Percentiles rank a stretch among this genome's conserved stretches.
Conservation (phyloP, 1,140 invertebrate species). For the Tetragnatha versicolor region DNA sequence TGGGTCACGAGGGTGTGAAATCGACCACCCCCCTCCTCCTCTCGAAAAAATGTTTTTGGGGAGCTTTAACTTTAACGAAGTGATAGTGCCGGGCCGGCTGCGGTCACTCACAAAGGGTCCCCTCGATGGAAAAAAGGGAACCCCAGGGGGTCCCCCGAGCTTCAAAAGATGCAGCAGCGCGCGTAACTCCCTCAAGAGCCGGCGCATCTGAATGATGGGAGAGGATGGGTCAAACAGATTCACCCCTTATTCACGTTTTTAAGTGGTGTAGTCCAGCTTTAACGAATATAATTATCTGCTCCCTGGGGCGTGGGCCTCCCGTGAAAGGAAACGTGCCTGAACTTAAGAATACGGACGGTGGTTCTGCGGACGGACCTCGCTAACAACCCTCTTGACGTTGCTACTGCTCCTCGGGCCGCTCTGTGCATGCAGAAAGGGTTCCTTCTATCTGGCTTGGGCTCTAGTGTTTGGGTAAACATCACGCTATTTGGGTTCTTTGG, state of each 20-base stretch:
- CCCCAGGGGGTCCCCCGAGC: neutral
- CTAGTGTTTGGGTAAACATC: too few relatives aligned
- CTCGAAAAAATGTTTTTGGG: too few relatives aligned
- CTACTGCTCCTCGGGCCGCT: slow-evolving; percentile 15
- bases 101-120: slow-evolving; percentile 48
- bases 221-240: slow-evolving; percentile 51
- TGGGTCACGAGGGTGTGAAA: slow-evolving; percentile 44
- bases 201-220: slow-evolving; percentile 26
- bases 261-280: slow-evolving; percentile 56
- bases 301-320: slow-evolving; percentile 17
- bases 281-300: slow-evolving; percentile 55
- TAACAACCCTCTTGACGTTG: slow-evolving; percentile 49
- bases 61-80: slow-evolving; percentile 40
- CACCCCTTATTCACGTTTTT: slow-evolving; percentile 55
- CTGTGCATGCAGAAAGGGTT: too few relatives aligned
- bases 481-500: too few relatives aligned
- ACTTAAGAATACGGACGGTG: slow-evolving; percentile 47
- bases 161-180: slow-evolving; percentile 42
- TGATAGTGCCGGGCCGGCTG: slow-evolving; percentile 26
- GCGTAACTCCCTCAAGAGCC: neutral
- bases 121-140: slow-evolving; percentile 3
- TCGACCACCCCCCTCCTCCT: slow-evolving; percentile 4
- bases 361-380: slow-evolving; percentile 9
- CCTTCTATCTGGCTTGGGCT: too few relatives aligned
- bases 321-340: slow-evolving; percentile 51